Percentiles rank a stretch among this genome's conserved stretches.
These are phyloP conservation scores for Amphiprion percula DNA, from an alignment of 2,113 vertebrate species.

Conservation along the genomic window DNA sequence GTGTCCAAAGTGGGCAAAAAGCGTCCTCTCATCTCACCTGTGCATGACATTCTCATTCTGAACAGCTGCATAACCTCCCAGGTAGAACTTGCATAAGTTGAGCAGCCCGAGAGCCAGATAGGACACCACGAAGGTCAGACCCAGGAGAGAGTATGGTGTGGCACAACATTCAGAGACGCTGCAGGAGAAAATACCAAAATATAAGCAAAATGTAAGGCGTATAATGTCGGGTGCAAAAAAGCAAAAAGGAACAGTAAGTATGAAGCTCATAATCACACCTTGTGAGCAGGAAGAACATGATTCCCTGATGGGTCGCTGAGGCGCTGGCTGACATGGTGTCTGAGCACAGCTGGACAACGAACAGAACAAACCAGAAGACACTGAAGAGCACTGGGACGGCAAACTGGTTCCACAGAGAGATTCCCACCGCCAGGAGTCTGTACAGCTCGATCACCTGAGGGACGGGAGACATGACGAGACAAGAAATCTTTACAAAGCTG, in stretches of 20 bases:
- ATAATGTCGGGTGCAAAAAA: too few relatives aligned
- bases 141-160: constrained; percentile 89
- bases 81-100: constrained; percentile 90
- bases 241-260: background rate
- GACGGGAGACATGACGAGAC: background rate
- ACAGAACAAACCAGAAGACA: constrained; percentile 89
- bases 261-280: constrained; percentile 75
- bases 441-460: constrained; percentile 84
- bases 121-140: constrained; percentile 90
- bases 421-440: constrained; percentile 83
- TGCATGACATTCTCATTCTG: constrained; percentile 91
- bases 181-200: background rate
- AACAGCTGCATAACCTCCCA: constrained; percentile 85
- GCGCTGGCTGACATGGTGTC: constrained; percentile 66
- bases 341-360: constrained; percentile 83
- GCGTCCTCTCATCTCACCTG: constrained; percentile 79
- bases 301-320: constrained; percentile 80
- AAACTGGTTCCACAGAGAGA: constrained; percentile 89
- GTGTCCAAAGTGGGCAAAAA: too few relatives aligned
- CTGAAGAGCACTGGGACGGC: constrained; percentile 88
- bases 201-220: too few relatives aligned
- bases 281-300: constrained; percentile 87
- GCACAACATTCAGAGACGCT: constrained; percentile 90
- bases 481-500: background rate
- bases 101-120: constrained; percentile 89